Base-by-base conservation (phyloP, 2,888 invertebrate genomes). In the Anorthoa munda region DNA sequence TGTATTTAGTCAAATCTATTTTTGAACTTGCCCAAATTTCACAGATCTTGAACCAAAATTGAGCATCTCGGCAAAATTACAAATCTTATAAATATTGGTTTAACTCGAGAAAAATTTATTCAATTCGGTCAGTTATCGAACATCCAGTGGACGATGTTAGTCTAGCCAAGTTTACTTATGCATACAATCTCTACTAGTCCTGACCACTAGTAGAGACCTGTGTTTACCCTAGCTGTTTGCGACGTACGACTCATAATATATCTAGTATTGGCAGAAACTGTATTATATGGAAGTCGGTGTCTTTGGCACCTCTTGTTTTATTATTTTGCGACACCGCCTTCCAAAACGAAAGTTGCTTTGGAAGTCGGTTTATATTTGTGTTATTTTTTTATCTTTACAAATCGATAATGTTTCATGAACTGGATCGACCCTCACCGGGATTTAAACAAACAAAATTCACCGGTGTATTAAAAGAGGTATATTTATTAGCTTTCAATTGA, bases 401-500 rank as follows among this genome's bases (percentile, higher is more conserved):
- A 39, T 39, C 39, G 9, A 39, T 39, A 39, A 1, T 39, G 9
- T 39, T 9, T 39, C 39, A 9, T 39, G 4, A 4, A 26, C 26
- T 4, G 26, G 26, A 4, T 26, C 26, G 4, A 26, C 26, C 26
- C 26, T 26, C 26, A 26, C 26, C 26, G 26, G 4, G 26, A 4
- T 26, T 26, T 26, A 3, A 26, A 26, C 26, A 26, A 26, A 26
- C n/a, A 26, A 26, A 26, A 26, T 3, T 26, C 4, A 26, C 2
- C 26, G 26, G n/a, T n/a, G n/a, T n/a, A n/a, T n/a, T n/a, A n/a
- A 51, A 68, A 73, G 50, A 60, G 23, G 55, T 51, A 58, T 17
- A 23, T 64, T 65, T 71, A 79, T 70, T 79, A 58, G 46, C 26
- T 66, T 81, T 65, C 48, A 31, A 71, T 51, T 63, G 17, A 56